A percentile compares a stretch with the other conserved stretches of the same genome.
Conservation (phyloP, 2,113 vertebrate species). For the Hemiprocne comata region DNA sequence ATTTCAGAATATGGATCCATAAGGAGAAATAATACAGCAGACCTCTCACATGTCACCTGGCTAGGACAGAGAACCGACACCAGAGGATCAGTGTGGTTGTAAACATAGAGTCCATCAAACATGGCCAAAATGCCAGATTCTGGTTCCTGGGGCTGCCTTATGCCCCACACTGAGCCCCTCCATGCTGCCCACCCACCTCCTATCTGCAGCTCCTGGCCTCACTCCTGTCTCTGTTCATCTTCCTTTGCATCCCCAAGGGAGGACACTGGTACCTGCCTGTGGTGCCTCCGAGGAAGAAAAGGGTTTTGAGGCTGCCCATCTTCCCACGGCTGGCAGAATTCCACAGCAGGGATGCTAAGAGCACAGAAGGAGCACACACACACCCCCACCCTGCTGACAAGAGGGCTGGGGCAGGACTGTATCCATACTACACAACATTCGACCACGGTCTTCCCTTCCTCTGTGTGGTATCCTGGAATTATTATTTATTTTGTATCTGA, state of each 20-base stretch:
- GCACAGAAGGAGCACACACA: not conserved
- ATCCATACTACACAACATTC: not conserved
- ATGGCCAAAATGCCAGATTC: not conserved
- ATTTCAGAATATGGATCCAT: not conserved
- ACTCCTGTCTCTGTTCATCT: not conserved
- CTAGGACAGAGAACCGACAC: not conserved
- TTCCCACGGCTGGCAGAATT: not conserved
- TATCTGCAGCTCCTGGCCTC: not conserved
- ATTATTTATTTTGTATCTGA: not conserved
- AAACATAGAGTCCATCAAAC: not conserved
- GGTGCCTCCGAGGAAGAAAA: not conserved
- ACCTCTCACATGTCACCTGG: not conserved
- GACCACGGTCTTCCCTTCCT: not conserved
- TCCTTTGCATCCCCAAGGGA: not conserved
- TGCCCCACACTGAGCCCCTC: not conserved
- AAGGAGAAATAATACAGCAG: not conserved
- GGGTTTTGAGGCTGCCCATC: not conserved
- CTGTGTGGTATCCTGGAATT: not conserved
- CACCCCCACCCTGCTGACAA: not conserved
- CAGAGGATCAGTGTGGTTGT: not conserved
- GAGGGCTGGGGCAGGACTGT: not conserved
- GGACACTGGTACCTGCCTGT: not conserved
- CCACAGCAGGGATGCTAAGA: not conserved
- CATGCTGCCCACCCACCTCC: not conserved
- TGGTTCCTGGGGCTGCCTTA: not conserved